Conservation (phyloP, 2,888 invertebrate species). For the Pristionchus maxplancki region DNA sequence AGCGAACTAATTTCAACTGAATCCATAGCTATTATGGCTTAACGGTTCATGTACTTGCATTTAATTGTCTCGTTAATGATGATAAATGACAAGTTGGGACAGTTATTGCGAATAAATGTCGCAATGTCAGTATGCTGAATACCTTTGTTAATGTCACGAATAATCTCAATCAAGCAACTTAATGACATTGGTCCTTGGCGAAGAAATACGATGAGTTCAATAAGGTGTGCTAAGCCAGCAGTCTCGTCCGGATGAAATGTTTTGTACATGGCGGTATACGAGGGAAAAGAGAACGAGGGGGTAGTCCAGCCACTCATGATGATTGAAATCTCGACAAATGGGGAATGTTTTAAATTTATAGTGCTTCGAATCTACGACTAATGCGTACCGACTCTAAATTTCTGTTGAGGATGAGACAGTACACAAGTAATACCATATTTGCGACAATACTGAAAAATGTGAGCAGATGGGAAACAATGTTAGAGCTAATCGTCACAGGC, state of each 20-base stretch:
- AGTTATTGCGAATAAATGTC: too few species aligned
- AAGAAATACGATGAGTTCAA: too few species aligned
- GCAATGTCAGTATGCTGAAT: not conserved
- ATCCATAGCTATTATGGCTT: too few species aligned
- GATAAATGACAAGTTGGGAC: too few species aligned
- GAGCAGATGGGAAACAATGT: not conserved
- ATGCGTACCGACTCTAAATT: not conserved
- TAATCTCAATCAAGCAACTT: not conserved
- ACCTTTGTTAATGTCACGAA: not conserved
- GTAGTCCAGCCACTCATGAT: not conserved
- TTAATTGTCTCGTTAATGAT: too few species aligned
- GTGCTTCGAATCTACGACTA: not conserved
- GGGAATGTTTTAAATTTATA: not conserved
- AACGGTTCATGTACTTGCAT: too few species aligned
- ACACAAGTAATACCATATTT: not conserved
- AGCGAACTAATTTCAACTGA: too few species aligned
- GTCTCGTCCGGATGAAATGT: slow-evolving; percentile 7
- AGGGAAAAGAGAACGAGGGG: not conserved
- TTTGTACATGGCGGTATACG: not conserved
- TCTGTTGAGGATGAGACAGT: not conserved
- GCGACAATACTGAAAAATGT: too few species aligned
- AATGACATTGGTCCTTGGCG: too few species aligned
- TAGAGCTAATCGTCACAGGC: not conserved
- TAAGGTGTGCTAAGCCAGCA: not conserved
- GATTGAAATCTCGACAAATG: not conserved